Conservation (phyloP, 2,113 vertebrate genomes). For the Eclectus roratus region DNA sequence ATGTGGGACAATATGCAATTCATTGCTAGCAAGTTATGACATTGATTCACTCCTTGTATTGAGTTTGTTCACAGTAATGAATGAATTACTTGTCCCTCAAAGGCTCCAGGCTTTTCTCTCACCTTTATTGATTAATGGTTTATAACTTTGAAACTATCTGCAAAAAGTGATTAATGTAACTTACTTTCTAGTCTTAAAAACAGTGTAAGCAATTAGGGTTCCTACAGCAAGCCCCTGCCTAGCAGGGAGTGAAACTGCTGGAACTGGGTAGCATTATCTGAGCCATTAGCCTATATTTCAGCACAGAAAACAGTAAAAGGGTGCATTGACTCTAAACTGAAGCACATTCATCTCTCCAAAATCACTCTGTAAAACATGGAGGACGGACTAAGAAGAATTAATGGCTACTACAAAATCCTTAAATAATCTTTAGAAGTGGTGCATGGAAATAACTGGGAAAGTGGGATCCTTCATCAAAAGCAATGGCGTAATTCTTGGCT, state of each 20-base stretch:
- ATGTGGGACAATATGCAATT: background rate
- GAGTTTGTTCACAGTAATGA: conserved; percentile 41
- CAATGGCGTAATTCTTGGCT: background rate
- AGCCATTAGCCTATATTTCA: background rate
- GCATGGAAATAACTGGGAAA: background rate
- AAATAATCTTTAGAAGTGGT: background rate
- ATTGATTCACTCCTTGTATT: conserved; percentile 1
- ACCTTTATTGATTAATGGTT: conserved; percentile 45
- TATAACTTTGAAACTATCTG: conserved; percentile 32
- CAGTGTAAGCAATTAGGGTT: background rate
- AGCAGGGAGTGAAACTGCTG: background rate
- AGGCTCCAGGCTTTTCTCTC: background rate
- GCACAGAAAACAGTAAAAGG: background rate
- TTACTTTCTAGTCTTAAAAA: background rate
- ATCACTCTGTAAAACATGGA: background rate
- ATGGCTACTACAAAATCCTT: background rate
- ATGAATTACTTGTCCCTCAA: background rate
- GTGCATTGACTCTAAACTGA: background rate
- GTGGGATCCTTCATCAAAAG: background rate
- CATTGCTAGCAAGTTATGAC: background rate
- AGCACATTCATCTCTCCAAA: background rate
- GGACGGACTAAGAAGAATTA: background rate
- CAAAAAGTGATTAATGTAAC: conserved; percentile 28
- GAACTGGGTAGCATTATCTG: background rate
- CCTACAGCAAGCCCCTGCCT: background rate